A percentile compares a stretch with the other conserved stretches of the same genome.
Conservation (phyloP, 2,797 vertebrate genomes). For the Takifugu ocellatus region DNA sequence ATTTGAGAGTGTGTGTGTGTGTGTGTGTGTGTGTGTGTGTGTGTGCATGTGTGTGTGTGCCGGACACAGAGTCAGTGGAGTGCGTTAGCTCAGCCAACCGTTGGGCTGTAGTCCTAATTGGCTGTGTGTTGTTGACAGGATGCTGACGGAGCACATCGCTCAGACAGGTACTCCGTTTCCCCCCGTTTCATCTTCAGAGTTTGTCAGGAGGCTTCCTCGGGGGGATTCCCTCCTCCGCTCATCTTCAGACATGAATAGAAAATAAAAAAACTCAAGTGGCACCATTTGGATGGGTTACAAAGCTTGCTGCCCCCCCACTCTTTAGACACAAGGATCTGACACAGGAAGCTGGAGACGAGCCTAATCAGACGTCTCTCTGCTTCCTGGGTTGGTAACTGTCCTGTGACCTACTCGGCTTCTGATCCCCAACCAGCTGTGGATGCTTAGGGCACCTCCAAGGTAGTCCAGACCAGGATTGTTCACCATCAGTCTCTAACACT, state of each 20-base stretch:
- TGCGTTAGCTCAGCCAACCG: constrained; percentile 54
- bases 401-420: constrained; percentile 26
- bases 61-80: constrained; percentile 42
- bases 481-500: too few relatives aligned
- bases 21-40: constrained; percentile 19
- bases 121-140: constrained; percentile 59
- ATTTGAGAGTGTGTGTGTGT: constrained; percentile 12
- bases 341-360: constrained; percentile 30
- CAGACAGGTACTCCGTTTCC: constrained; percentile 55
- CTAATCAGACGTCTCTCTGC: constrained; percentile 45
- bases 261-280: constrained; percentile 24
- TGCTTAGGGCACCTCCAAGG: too few relatives aligned
- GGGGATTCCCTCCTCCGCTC: constrained; percentile 49
- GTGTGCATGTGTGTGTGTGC: constrained; percentile 15
- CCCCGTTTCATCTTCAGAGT: constrained; percentile 44
- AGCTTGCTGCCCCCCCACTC: constrained; percentile 19
- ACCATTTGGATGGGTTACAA: constrained; percentile 39
- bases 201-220: constrained; percentile 47
- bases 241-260: constrained; percentile 23
- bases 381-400: constrained; percentile 31
- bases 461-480: too few relatives aligned
- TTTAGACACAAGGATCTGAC: constrained; percentile 6
- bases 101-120: constrained; percentile 71
- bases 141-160: constrained; percentile 63
- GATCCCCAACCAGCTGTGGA: background rate